Percentiles rank a stretch among this genome's conserved stretches.
Evolutionary conservation across 92 coral and sea anemone genomes (phyloP).

Genomic region (Phenganax marumi): DNA sequence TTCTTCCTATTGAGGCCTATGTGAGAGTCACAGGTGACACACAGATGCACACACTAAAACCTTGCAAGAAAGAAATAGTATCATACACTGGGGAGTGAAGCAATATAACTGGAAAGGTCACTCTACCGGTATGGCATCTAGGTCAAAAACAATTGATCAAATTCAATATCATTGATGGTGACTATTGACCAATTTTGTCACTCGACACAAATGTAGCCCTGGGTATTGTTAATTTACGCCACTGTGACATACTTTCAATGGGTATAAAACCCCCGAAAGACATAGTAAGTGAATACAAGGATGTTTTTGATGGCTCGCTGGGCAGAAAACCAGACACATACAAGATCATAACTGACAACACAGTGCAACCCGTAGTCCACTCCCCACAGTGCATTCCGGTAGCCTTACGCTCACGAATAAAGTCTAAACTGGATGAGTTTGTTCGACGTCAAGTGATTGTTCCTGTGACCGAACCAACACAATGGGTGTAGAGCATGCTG

Average conservation of each 20-base stretch:
- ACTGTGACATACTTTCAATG: not conserved
- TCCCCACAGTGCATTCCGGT: not conserved
- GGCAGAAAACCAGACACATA: constrained; percentile 1
- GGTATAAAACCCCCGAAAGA: not conserved
- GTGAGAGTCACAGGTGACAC: constrained; percentile 39
- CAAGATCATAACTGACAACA: not conserved
- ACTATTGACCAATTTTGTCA: no score
- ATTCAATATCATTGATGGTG: no score
- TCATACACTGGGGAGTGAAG: constrained; percentile 57
- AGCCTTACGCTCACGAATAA: not conserved
- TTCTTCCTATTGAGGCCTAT: constrained; percentile 29
- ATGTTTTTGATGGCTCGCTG: not conserved
- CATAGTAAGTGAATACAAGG: not conserved
- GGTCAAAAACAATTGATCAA: not conserved
- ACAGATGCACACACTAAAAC: constrained; percentile 23
- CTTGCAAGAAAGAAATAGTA: constrained; percentile 44
- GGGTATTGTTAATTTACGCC: not conserved
- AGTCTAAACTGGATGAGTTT: constrained; percentile 3
- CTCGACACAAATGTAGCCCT: no score
- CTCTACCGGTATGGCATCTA: constrained; percentile 29
- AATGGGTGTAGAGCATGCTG: constrained; percentile 32
- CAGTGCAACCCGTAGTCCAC: constrained; percentile 3
- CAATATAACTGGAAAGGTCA: constrained; percentile 42
- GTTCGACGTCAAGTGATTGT: constrained; percentile 19
- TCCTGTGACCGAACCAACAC: constrained; percentile 8